Base-by-base conservation (phyloP, 2,888 invertebrate species). In the Oscheius sp. region DNA sequence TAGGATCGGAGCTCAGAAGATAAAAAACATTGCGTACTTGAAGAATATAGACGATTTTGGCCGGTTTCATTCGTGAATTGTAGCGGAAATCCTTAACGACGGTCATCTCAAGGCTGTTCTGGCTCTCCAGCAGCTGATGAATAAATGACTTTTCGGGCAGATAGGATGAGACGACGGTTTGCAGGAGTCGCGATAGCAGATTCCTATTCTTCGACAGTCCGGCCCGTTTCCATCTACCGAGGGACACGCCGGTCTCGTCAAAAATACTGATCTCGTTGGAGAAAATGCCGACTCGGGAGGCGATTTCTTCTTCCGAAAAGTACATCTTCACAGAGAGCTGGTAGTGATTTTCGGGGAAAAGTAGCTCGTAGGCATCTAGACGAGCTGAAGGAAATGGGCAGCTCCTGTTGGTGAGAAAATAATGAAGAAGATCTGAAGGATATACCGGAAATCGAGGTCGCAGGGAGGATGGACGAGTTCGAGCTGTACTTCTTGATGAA, bases 141-240 rank as follows among this genome's bases (percentile, higher is more conserved):
- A 42, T 42, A 7, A 42, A 42, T 7, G 42, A 42, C 42, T 42
- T 42, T 42, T 42, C 42, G 42, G 42, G 42, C 50, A 55, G 33
- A 5, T 62, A 58, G 32, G 7, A 29, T 33, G 29, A 32, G 13
- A 21, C n/a, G 29, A 37, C 71, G 11, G 21, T 37, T 75, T 47
- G 57, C 13, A 68, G 62, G 50, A 78, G 51, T 21, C 78, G 29
- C 7, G 68, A 66, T 76, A 77, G 53, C 65, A 79, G 48, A 32
- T n/a, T 55, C 10, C 33, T 29, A 35, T 32, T 66, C 7, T 42
- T 32, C 55, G 51, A 60, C 13, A 63, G 32, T 2, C 63, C 63
- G 11, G 63, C 33, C 29, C 50, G 47, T 63, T 48, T 63, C 63
- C 63, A 63, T 32, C 63, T 7, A 7, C 63, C 63, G 7, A 63